These are phyloP conservation scores for Donacobius atricapilla DNA, from an alignment of 2,113 vertebrate species.

Conservation along the genomic window DNA sequence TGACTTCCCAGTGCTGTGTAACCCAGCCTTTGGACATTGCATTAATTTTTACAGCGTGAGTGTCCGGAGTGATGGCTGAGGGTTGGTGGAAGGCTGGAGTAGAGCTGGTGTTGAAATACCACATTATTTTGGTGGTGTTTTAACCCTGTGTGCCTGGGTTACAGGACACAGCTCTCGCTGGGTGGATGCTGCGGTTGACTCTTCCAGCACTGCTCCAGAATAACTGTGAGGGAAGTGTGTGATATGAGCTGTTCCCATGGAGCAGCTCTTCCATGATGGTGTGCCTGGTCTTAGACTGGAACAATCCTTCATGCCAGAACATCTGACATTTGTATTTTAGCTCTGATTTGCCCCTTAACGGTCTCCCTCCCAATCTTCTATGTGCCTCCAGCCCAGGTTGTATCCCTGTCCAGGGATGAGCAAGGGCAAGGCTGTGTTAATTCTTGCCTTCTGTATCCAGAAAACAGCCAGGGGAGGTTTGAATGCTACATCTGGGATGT, in stretches of 20 bases:
- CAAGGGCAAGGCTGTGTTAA: background rate
- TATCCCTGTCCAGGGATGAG: background rate
- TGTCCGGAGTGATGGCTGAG: accelerated
- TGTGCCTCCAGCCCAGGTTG: background rate
- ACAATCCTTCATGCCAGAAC: background rate
- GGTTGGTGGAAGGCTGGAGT: background rate
- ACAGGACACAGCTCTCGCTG: accelerated
- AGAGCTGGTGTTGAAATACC: background rate
- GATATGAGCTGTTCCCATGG: background rate
- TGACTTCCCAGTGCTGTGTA: background rate
- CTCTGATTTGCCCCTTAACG: background rate
- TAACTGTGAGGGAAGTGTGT: background rate
- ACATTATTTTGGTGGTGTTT: accelerated
- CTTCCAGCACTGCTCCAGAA: background rate
- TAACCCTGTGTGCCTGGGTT: accelerated
- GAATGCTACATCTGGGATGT: background rate
- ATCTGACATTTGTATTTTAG: background rate
- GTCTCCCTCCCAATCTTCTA: background rate
- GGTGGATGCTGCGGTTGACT: background rate
- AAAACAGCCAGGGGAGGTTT: background rate
- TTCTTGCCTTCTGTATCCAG: background rate
- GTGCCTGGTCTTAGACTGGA: background rate
- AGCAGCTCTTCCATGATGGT: background rate
- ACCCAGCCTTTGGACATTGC: background rate
- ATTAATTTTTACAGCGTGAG: accelerated